Evolutionary conservation across 2,888 invertebrate species (phyloP).

Genomic region (Clunio marinus): DNA sequence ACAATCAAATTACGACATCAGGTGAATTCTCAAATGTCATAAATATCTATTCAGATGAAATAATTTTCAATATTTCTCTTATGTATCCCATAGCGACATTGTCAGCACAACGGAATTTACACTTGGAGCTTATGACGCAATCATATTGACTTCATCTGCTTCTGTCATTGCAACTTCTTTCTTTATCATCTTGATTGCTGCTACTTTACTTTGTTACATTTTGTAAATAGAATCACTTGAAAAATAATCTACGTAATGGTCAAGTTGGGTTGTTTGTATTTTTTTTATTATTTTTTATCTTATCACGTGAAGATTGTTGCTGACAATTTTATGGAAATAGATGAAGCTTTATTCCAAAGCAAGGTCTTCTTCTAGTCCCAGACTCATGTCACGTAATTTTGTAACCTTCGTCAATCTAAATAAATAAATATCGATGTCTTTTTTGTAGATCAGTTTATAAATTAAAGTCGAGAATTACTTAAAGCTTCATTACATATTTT

Average conservation of each 20-base stretch:
- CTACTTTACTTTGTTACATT: background rate
- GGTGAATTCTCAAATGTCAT: background rate
- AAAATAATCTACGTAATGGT: background rate
- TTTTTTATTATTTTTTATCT: background rate
- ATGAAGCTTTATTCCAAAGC: too few species aligned
- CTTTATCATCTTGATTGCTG: background rate
- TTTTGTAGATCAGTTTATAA: too few species aligned
- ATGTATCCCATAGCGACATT: background rate
- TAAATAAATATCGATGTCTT: too few species aligned
- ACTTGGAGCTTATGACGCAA: background rate
- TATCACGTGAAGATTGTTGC: background rate
- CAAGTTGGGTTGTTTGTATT: too few species aligned
- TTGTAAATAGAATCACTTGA: background rate
- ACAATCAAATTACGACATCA: background rate
- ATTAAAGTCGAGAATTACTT: too few species aligned
- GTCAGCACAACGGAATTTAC: background rate
- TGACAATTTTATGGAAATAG: too few species aligned
- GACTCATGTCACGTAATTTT: too few species aligned
- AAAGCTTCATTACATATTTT: too few species aligned
- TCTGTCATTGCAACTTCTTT: background rate
- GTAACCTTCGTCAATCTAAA: too few species aligned
- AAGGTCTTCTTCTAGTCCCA: too few species aligned
- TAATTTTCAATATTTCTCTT: background rate
- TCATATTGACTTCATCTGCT: slow-evolving; percentile 9
- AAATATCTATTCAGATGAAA: background rate